A percentile compares a stretch with the other conserved stretches of the same genome.
These are phyloP conservation scores for Meteorus cinctellus DNA, from an alignment of 2,888 invertebrate genomes.

Conservation along the genomic window DNA sequence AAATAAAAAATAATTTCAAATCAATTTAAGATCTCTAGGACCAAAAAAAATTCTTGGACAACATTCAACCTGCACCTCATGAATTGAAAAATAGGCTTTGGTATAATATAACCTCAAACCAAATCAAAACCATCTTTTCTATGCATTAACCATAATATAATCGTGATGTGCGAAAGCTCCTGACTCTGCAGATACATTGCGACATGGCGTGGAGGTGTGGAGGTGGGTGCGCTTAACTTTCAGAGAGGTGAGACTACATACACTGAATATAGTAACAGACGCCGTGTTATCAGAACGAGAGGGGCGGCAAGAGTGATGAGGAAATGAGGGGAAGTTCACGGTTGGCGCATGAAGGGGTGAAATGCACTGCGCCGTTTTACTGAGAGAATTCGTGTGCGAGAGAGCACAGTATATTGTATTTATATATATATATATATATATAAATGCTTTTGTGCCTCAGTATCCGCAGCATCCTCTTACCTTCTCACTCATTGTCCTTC, in stretches of 20 bases:
- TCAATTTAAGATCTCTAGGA: no score
- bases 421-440: conserved; percentile 30
- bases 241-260: conserved; percentile 28
- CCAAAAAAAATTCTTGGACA: no score
- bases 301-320: conserved; percentile 9
- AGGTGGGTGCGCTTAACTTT: conserved; percentile 48
- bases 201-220: conserved; percentile 63
- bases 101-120: no score
- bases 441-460: conserved; percentile 54
- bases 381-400: conserved; percentile 1
- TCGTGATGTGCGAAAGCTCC: conserved; percentile 40
- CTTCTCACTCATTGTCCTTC: conserved; percentile 40
- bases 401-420: not conserved
- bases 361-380: conserved; percentile 63
- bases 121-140: not conserved
- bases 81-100: no score
- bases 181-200: conserved; percentile 70
- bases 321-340: conserved; percentile 17
- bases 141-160: conserved; percentile 8
- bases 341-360: conserved; percentile 55
- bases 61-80: no score
- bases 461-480: conserved; percentile 66
- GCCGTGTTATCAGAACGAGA: conserved; percentile 42
- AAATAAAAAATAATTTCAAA: no score
- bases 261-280: not conserved